Conservation (phyloP, 2,888 invertebrate species). For the Macrosoma leucophasiata region DNA sequence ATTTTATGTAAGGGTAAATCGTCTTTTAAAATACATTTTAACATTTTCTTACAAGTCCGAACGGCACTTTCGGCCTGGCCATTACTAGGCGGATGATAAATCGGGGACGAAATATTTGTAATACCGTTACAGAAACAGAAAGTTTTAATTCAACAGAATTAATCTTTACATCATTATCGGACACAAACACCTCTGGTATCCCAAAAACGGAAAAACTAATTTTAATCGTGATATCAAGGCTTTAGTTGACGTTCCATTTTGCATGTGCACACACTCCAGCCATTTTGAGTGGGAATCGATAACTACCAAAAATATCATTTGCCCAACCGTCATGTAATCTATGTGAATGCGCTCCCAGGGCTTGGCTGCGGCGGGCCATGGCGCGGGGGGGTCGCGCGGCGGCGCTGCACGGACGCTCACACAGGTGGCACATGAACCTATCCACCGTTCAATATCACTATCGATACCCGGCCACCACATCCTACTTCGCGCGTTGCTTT, state of each 20-base stretch:
- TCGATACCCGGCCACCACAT: constrained; percentile 18
- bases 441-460: constrained; percentile 9
- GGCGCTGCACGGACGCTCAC: constrained; percentile 9
- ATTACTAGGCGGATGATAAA: constrained; percentile 30
- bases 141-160: constrained; percentile 17
- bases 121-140: constrained; percentile 24
- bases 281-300: constrained; percentile 15
- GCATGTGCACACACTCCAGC: constrained; percentile 16
- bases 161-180: constrained; percentile 26
- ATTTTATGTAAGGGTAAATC: not conserved
- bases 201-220: constrained; percentile 12
- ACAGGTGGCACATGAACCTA: constrained; percentile 10
- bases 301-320: constrained; percentile 13
- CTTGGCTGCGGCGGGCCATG: constrained; percentile 13
- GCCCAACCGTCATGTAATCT: constrained; percentile 16
- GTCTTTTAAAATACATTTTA: constrained; percentile 11
- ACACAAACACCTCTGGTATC: constrained; percentile 20
- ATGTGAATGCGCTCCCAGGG: constrained; percentile 21
- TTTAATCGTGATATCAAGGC: constrained; percentile 12
- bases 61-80: constrained; percentile 17
- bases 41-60: constrained; percentile 13
- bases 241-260: constrained; percentile 4
- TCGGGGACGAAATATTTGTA: constrained; percentile 22
- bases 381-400: constrained; percentile 10
- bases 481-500: constrained; percentile 14